Conservation (phyloP, 1,140 invertebrate genomes). For the Scaptomyza pallida region DNA sequence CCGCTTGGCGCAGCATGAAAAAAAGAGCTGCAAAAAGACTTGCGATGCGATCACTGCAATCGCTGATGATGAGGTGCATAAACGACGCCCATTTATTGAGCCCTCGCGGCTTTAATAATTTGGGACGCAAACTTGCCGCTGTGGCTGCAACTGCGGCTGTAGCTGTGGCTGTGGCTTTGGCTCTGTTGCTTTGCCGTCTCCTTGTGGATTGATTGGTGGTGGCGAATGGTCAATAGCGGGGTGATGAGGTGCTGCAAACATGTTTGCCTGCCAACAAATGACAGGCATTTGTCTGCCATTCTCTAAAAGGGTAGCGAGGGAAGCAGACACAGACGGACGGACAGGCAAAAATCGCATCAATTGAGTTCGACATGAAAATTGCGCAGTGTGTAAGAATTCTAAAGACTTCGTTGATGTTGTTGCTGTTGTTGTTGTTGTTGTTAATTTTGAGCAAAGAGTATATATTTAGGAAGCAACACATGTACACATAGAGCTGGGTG, state of each 20-base stretch:
- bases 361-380: constrained; percentile 79
- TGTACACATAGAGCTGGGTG: constrained; percentile 17
- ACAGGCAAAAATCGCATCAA: constrained; percentile 59
- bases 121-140: constrained; percentile 26
- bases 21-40: constrained; percentile 40
- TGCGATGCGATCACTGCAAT: constrained; percentile 68
- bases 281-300: constrained; percentile 72
- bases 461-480: constrained; percentile 78
- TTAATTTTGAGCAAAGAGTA: constrained; percentile 68
- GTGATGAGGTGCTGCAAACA: constrained; percentile 29
- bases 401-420: constrained; percentile 24
- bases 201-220: constrained; percentile 33
- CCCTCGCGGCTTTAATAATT: constrained; percentile 74
- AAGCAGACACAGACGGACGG: constrained; percentile 7
- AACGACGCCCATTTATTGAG: constrained; percentile 81
- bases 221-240: not conserved
- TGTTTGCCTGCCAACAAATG: constrained; percentile 76
- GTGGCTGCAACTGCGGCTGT: too few species aligned
- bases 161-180: too few species aligned
- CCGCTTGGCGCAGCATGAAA: constrained; percentile 56
- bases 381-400: constrained; percentile 52
- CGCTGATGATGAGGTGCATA: constrained; percentile 81
- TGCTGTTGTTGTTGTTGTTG: constrained; percentile 27
- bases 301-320: constrained; percentile 24
- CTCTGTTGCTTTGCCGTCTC: too few species aligned